Percentiles rank a stretch among this genome's conserved stretches.
Evolutionary conservation across 2,888 invertebrate species (phyloP).

Genomic region (Drosophila neutralis): DNA sequence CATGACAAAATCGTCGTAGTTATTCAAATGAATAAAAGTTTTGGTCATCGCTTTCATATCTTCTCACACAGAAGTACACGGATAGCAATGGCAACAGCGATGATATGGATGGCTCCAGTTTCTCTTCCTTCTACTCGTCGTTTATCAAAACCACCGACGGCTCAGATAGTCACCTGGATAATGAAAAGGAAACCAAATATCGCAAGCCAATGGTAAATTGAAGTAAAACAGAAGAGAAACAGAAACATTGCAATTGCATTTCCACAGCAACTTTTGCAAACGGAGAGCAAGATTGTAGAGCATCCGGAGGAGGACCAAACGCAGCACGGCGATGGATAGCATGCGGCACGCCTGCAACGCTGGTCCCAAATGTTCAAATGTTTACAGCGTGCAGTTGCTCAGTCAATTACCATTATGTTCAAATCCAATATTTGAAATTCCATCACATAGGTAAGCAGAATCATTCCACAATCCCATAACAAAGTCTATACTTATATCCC

Average conservation of each 20-base stretch:
- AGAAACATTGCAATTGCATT: not conserved
- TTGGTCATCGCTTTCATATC: not conserved
- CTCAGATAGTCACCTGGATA: constrained; percentile 83
- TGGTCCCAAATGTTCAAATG: constrained; percentile 29
- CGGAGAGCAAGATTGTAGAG: constrained; percentile 44
- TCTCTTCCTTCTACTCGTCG: constrained; percentile 90
- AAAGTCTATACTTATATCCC: not conserved
- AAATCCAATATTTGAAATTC: not conserved
- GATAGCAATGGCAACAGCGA: constrained; percentile 84
- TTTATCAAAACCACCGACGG: constrained; percentile 88
- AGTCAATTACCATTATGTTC: not conserved
- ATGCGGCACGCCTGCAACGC: constrained; percentile 13
- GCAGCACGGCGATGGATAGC: constrained; percentile 77
- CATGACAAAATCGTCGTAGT: not conserved
- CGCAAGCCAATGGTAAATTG: constrained; percentile 69
- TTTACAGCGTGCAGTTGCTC: constrained; percentile 14
- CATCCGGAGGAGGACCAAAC: constrained; percentile 78
- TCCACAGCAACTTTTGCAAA: constrained; percentile 11
- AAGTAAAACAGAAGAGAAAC: not conserved
- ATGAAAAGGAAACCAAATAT: constrained; percentile 79
- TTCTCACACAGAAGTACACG: constrained; percentile 62
- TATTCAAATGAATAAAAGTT: not conserved
- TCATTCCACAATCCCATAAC: not conserved
- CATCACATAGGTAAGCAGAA: constrained; percentile 4
- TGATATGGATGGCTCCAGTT: constrained; percentile 87